A percentile compares a stretch with the other conserved stretches of the same genome.
Conservation (phyloP, 2,888 invertebrate species). For the Eupithecia centaureata region DNA sequence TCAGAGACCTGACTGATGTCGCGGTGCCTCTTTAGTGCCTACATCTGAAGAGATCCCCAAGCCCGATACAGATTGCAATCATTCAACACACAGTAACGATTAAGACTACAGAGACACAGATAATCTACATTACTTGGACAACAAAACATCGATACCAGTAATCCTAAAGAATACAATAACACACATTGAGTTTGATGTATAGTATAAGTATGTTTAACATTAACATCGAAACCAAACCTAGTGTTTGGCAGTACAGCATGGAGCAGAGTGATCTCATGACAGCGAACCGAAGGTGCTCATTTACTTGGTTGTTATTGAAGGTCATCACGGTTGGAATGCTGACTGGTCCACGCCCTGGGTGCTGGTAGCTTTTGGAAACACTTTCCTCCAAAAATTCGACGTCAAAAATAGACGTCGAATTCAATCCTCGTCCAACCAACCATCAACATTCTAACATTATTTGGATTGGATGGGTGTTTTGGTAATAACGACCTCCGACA, state of each 20-base stretch:
- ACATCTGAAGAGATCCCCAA: constrained; percentile 2
- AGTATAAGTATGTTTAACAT: constrained; percentile 16
- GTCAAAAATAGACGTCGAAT: neutral
- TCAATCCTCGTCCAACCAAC: neutral
- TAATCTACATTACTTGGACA: constrained; percentile 23
- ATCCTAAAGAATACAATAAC: constrained; percentile 20
- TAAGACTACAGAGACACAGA: constrained; percentile 32
- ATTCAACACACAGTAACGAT: constrained; percentile 25
- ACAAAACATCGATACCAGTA: constrained; percentile 18
- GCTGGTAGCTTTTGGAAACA: neutral
- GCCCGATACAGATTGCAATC: constrained; percentile 18
- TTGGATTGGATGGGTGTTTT: neutral
- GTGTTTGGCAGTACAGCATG: constrained; percentile 27
- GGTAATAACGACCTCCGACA: neutral
- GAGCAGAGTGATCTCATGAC: constrained; percentile 23
- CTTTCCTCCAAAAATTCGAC: too few relatives aligned
- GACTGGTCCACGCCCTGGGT: neutral
- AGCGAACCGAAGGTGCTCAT: constrained; percentile 17
- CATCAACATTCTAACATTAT: neutral
- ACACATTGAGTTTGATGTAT: constrained; percentile 15
- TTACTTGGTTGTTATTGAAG: too few relatives aligned
- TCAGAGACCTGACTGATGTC: constrained; percentile 15
- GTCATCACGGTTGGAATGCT: too few relatives aligned
- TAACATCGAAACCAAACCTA: constrained; percentile 40
- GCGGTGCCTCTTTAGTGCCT: neutral